Percentiles rank a stretch among this genome's conserved stretches.
phyloP scores from a whole-genome alignment of 2,888 invertebrate genomes.

The Eupeodes luniger region DNA sequence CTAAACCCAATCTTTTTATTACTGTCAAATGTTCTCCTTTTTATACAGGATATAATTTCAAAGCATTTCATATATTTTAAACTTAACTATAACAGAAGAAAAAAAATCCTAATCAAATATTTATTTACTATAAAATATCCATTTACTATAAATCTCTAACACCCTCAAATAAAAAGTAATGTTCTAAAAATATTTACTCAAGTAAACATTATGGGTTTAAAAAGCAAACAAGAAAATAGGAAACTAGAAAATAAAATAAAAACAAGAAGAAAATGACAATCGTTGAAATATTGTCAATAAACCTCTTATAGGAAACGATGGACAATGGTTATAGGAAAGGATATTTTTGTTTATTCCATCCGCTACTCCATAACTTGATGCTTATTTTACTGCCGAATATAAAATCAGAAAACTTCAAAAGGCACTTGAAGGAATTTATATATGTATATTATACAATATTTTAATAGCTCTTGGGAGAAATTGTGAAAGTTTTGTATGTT shows the following conservation, averaged over 20 bases:
- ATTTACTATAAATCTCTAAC: neutral
- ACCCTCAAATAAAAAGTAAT: constrained; percentile 13
- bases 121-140: neutral
- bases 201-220: neutral
- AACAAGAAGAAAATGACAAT: neutral
- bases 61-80: neutral
- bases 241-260: neutral
- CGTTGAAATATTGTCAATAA: constrained; percentile 14
- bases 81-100: neutral
- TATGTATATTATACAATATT: neutral
- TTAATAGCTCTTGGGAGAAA: neutral
- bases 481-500: neutral
- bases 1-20: too few relatives aligned
- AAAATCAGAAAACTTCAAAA: constrained; percentile 2
- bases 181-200: neutral
- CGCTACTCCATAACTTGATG: neutral
- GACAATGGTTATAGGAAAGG: neutral
- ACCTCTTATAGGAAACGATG: neutral
- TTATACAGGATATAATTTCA: too few relatives aligned
- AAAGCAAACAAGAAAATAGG: neutral
- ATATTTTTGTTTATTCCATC: neutral
- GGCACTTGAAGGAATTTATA: neutral
- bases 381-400: neutral
- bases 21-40: too few relatives aligned
- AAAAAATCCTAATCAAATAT: neutral